Conservation (phyloP, 1,140 invertebrate species). For the Ips typographus region DNA sequence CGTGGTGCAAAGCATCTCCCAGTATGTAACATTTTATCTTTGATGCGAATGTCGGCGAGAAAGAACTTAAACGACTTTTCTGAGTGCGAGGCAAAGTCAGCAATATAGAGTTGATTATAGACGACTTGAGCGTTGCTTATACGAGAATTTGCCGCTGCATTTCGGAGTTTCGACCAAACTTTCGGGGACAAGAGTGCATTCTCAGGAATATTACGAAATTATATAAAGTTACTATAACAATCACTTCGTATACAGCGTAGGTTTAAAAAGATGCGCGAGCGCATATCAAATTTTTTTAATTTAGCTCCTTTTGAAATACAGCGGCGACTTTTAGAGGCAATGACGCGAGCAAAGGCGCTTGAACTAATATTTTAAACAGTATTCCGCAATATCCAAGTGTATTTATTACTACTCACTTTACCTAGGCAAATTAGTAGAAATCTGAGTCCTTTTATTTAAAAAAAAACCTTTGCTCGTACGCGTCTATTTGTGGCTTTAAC, state of each 20-base stretch:
- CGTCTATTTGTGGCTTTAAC: too few species aligned
- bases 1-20: slow-evolving; percentile 38
- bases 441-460: too few species aligned
- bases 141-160: slow-evolving; percentile 12
- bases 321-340: slow-evolving; percentile 8
- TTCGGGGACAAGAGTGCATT: slow-evolving; percentile 26
- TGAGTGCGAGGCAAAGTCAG: too few species aligned
- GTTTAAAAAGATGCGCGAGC: slow-evolving; percentile 36
- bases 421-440: too few species aligned
- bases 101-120: too few species aligned
- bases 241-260: slow-evolving; percentile 39
- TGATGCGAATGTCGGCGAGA: slow-evolving; percentile 3
- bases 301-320: slow-evolving; percentile 18
- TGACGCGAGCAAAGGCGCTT: neutral
- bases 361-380: neutral
- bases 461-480: too few species aligned
- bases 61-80: neutral
- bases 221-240: slow-evolving; percentile 28
- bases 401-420: too few species aligned
- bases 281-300: slow-evolving; percentile 40
- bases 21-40: slow-evolving; percentile 31
- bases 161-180: slow-evolving; percentile 27
- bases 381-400: too few species aligned
- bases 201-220: slow-evolving; percentile 36
- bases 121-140: neutral